Evolutionary conservation across 92 coral and sea anemone species (phyloP).

Genomic region (Zoanthus gigantus): DNA sequence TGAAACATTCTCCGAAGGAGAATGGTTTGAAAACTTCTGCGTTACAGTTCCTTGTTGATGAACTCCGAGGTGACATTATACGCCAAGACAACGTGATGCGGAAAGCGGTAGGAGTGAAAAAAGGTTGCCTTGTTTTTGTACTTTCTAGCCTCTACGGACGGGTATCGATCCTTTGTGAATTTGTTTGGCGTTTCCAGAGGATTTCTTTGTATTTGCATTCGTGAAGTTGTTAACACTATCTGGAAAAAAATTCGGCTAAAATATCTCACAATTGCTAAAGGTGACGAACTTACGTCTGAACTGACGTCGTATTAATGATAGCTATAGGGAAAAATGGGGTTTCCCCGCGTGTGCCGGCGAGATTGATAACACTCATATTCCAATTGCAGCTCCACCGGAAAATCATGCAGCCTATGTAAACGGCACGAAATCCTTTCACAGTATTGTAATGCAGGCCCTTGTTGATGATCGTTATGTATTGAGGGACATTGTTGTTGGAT

Average conservation of each 20-base stretch:
- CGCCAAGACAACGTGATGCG: background rate
- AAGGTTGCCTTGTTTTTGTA: background rate
- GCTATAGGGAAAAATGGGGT: background rate
- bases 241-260: constrained; percentile 21
- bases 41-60: background rate
- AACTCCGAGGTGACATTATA: background rate
- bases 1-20: background rate
- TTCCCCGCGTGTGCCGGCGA: background rate
- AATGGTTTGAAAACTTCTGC: background rate
- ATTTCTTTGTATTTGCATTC: constrained; percentile 5
- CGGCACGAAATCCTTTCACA: background rate
- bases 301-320: background rate
- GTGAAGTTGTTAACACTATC: constrained; percentile 38
- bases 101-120: background rate
- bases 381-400: background rate
- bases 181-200: background rate
- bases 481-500: constrained; percentile 30
- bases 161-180: background rate
- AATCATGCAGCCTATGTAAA: background rate
- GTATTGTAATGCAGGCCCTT: constrained; percentile 3
- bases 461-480: constrained; percentile 49
- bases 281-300: background rate
- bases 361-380: constrained; percentile 2
- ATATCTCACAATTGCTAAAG: constrained; percentile 43
- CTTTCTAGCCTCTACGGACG: background rate